Evolutionary conservation across 2,113 vertebrate species (phyloP), one percentile per base, ranked within the genome.

Genomic region (Bujurquina vittata): DNA sequence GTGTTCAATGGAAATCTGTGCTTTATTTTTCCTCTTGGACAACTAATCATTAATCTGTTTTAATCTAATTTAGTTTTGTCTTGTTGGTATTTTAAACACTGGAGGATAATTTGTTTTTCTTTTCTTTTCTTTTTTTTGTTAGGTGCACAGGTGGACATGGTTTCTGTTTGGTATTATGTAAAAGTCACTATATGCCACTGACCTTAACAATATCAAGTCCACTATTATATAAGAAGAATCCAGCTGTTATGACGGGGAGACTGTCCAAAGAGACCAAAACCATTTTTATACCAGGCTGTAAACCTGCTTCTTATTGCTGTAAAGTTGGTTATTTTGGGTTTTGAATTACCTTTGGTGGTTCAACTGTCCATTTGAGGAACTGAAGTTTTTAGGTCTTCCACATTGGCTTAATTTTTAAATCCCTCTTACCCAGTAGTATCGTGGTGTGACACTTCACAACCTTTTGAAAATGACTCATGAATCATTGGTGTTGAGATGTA

Each of bases 291-390:
- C n/a, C 62, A 67, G 62, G 22, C 37, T 67, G 37, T 67, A 12
- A 11, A 43, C 11, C 12, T 43, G 40, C 10, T 43, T 3, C 37
- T 10, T 40, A 40, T 40, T 40, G 37, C 10, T 40, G 37, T 40
- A 40, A 40, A 10, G 37, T 40, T 43, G 40, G 40, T 11, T 11
- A 12, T 43, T 43, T 12, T 43, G 22, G 4, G 40, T 67, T 29
- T 67, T 49, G 63, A 67, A 46, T 67, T 49, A 15, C 40, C 46
- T 67, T 29, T 49, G 9, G 63, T 1, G 43, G 22, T 37, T 67
- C 63, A 26, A n/a, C n/a, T n/a, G n/a, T 37, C 63, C 63, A 67
- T 67, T 67, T 67, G 46, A 67, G 8, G 22, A 67, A 67, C 63
- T 67, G 14, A 10, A 67, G 63, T 29, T 67, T 67, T 67, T 29